Evolutionary conservation across 2,113 vertebrate genomes (phyloP).

Genomic region (Gallinago paraguaiae): DNA sequence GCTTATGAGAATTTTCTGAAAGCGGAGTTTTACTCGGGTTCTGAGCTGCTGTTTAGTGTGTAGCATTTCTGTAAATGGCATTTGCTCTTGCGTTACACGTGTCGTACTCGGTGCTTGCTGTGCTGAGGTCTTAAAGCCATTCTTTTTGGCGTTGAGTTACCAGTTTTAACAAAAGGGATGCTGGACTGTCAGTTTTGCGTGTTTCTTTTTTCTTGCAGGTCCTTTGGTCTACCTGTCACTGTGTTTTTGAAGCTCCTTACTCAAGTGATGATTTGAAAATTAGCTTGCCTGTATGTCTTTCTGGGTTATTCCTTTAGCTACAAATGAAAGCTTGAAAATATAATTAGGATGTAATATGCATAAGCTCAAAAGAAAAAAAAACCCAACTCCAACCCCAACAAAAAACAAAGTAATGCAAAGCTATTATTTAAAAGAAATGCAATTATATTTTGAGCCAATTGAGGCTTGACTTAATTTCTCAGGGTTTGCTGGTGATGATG

Average conservation of each 20-base stretch:
- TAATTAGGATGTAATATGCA: conserved; percentile 10
- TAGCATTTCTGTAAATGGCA: background rate
- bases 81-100: background rate
- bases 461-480: conserved; percentile 45
- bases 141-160: background rate
- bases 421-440: conserved; percentile 32
- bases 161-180: background rate
- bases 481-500: background rate
- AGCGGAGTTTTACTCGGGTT: background rate
- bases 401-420: background rate
- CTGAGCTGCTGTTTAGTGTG: background rate
- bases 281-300: conserved; percentile 7
- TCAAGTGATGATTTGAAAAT: conserved; percentile 3
- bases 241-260: background rate
- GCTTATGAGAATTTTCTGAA: background rate
- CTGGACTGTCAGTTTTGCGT: background rate
- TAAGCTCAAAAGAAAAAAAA: background rate
- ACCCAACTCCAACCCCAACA: background rate
- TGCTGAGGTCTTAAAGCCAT: background rate
- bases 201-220: background rate
- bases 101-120: background rate
- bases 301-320: conserved; percentile 6
- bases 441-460: conserved; percentile 24
- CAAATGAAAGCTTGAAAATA: conserved; percentile 10
- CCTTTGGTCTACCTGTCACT: background rate